Evolutionary conservation across 2,797 vertebrate species (phyloP), one percentile per base, ranked within the genome.

Genomic region (Lacerta agilis): DNA sequence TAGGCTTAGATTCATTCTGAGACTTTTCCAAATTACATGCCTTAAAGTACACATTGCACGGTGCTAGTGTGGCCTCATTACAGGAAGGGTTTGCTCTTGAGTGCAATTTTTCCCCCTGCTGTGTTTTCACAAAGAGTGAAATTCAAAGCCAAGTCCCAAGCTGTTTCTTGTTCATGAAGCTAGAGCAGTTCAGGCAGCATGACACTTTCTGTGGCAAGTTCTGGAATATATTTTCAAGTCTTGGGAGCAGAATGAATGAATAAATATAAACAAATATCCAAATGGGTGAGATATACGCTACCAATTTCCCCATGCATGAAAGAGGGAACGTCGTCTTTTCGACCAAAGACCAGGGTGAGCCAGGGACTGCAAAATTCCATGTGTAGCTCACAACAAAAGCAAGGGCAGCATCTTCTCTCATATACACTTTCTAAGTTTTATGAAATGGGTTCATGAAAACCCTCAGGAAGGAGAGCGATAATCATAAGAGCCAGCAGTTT

Each of bases 21-120:
- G 78, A 55, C 18, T 76, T 86, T 89, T 80, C 83, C 69, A 81
- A 85, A 80, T 85, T 89, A 81, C 25, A 18, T 86, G 33, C 43
- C 69, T 85, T 80, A 89, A 89, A 85, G 84, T 76, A 81, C 43
- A 85, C 61, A 81, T 66, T 49, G 58, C 78, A 89, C n/a, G 67
- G 79, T 41, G 71, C 78, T 71, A 77, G 15, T 67, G 79, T 66
- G 58, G 58, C 71, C 61, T 89, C 78, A 76, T 89, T 85, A 86
- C n/a, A n/a, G 9, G 27, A 11, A 76, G 55, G 71, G 45, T 82
- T 66, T 58, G 41, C 77, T 81, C 79, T 45, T 49, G 25, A 79
- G 27, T 29, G 38, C 43, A 25, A 15, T 55, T 75, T 75, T 78
- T 36, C 20, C 5, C 20, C 29, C 38, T 79, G 29, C 55, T 33